Percentiles rank a stretch among this genome's conserved stretches.
Evolutionary conservation across 2,113 vertebrate genomes (phyloP).

Genomic region (Alouatta palliata): DNA sequence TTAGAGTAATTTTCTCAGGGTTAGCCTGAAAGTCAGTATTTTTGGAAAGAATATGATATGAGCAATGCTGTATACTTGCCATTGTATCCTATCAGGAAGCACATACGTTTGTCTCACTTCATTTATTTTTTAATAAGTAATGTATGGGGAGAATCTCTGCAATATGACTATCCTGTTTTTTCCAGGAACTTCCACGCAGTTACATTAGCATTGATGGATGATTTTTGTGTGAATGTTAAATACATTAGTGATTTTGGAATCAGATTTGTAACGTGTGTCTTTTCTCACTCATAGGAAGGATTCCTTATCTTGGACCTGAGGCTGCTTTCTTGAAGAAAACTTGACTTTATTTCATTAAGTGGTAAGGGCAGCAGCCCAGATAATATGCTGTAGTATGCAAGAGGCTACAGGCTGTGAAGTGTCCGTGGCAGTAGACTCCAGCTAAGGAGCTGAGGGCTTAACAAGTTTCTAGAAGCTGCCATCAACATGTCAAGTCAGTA

Average conservation of each 20-base stretch:
- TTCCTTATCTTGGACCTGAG: background rate
- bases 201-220: background rate
- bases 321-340: background rate
- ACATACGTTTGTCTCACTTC: background rate
- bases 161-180: background rate
- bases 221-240: background rate
- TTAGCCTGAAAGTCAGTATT: background rate
- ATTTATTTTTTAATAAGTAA: background rate
- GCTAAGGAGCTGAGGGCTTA: background rate
- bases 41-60: background rate
- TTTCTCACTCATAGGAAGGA: constrained; percentile 7
- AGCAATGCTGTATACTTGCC: background rate
- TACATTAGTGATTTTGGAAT: background rate
- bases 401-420: background rate
- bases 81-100: background rate
- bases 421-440: background rate
- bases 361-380: background rate
- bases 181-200: background rate
- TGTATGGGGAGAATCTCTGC: background rate
- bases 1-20: background rate
- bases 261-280: background rate
- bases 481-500: background rate
- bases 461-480: background rate
- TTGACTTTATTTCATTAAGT: background rate
- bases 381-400: background rate